Percentiles rank a stretch among this genome's conserved stretches.
These are phyloP conservation scores for Crenuchus spilurus DNA, from an alignment of 2,797 vertebrate species.

Conservation along the genomic window DNA sequence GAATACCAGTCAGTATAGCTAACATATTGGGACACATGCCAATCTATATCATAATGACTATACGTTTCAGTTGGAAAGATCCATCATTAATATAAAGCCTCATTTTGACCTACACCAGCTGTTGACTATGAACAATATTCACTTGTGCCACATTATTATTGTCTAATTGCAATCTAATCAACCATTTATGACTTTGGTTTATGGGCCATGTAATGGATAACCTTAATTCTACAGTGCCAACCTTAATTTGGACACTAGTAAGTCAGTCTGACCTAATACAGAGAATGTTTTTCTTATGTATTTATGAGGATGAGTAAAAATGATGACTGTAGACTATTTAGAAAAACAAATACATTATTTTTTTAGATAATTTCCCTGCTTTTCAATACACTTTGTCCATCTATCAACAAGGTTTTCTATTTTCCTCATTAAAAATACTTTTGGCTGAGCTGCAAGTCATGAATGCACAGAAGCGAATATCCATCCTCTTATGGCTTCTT, in stretches of 20 bases:
- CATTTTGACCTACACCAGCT: not conserved
- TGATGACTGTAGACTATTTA: not conserved
- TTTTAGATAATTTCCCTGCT: no score
- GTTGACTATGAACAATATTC: not conserved
- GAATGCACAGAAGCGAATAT: no score
- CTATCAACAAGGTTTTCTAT: no score
- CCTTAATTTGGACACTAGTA: not conserved
- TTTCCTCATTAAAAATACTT: no score
- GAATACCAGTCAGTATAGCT: no score
- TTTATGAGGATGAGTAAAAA: not conserved
- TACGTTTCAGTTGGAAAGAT: not conserved
- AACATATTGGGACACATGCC: no score
- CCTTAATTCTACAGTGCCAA: not conserved
- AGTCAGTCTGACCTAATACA: not conserved
- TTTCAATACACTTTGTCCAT: no score
- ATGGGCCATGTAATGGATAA: not conserved
- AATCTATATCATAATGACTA: no score
- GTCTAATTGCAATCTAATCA: not conserved
- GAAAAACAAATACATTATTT: no score
- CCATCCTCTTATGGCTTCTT: no score
- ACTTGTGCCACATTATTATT: not conserved
- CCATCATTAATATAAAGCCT: no score
- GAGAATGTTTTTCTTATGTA: not conserved
- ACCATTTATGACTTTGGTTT: not conserved
- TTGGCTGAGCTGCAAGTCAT: no score